phyloP scores from a whole-genome alignment of 2,888 invertebrate species.

The Yponomeuta malinellus region DNA sequence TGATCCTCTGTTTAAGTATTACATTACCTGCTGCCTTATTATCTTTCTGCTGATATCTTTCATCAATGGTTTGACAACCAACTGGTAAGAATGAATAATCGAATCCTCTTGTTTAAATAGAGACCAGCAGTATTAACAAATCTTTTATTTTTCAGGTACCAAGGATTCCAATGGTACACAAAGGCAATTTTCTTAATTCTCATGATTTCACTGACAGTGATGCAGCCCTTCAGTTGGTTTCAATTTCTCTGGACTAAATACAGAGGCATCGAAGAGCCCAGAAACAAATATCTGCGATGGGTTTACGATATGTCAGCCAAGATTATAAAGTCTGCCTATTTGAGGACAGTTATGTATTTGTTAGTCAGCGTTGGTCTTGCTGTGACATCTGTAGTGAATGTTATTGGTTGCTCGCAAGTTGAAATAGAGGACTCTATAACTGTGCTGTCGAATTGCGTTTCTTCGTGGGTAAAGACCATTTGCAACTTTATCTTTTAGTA shows the following conservation, averaged over 20 bases:
- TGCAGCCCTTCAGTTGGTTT: slow-evolving; percentile 85
- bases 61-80: slow-evolving; percentile 57
- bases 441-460: slow-evolving; percentile 62
- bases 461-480: slow-evolving; percentile 63
- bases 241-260: slow-evolving; percentile 80
- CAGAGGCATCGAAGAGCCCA: slow-evolving; percentile 72
- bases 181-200: slow-evolving; percentile 41
- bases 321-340: slow-evolving; percentile 78
- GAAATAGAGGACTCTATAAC: slow-evolving; percentile 36
- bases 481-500: slow-evolving; percentile 16
- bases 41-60: slow-evolving; percentile 49
- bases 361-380: slow-evolving; percentile 79
- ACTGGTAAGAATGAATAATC: slow-evolving; percentile 42
- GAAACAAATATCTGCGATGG: slow-evolving; percentile 63
- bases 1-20: slow-evolving; percentile 92
- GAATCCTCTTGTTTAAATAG: too few relatives aligned
- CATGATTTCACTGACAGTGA: slow-evolving; percentile 48
- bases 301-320: slow-evolving; percentile 77
- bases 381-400: slow-evolving; percentile 79
- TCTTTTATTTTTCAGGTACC: slow-evolving; percentile 16
- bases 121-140: too few relatives aligned
- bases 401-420: slow-evolving; percentile 62
- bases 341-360: slow-evolving; percentile 80
- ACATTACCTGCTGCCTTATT: slow-evolving; percentile 57
- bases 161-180: slow-evolving; percentile 39